These are phyloP conservation scores for Cyanoramphus novaezelandiae DNA, from an alignment of 2,113 vertebrate species.

Conservation along the genomic window DNA sequence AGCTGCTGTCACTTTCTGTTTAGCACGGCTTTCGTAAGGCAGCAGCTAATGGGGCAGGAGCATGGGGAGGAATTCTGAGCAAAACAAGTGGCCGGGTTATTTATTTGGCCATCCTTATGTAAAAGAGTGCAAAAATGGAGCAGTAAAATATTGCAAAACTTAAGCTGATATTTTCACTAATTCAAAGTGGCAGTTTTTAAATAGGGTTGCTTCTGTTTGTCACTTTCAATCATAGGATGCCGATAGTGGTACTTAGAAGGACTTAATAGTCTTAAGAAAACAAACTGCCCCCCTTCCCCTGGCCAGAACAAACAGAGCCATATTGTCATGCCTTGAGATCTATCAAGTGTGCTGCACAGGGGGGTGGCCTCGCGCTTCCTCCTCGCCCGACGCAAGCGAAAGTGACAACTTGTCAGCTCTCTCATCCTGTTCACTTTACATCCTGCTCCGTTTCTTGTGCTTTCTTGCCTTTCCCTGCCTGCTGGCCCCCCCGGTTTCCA, in stretches of 20 bases:
- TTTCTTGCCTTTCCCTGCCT: slow-evolving; percentile 49
- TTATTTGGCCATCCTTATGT: slow-evolving; percentile 41
- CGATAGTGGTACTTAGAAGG: slow-evolving; percentile 72
- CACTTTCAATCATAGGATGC: slow-evolving; percentile 78
- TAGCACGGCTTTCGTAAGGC: slow-evolving; percentile 49
- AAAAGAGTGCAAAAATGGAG: slow-evolving; percentile 58
- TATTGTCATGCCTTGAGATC: slow-evolving; percentile 66
- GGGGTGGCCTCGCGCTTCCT: neutral
- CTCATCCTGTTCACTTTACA: slow-evolving; percentile 66
- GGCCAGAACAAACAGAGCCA: slow-evolving; percentile 56
- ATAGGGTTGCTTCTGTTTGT: slow-evolving; percentile 74
- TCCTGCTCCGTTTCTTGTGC: slow-evolving; percentile 6
- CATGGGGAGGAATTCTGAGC: slow-evolving; percentile 63
- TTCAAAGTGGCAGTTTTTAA: slow-evolving; percentile 78
- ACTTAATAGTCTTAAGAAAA: slow-evolving; percentile 79
- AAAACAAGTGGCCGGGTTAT: neutral
- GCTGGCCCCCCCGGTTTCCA: neutral
- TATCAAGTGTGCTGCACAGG: slow-evolving; percentile 1
- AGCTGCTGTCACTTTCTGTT: slow-evolving; percentile 71
- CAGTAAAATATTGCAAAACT: slow-evolving; percentile 66
- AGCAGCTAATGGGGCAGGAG: slow-evolving; percentile 74
- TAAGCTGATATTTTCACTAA: slow-evolving; percentile 72
- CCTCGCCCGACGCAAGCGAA: slow-evolving; percentile 5
- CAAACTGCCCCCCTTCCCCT: slow-evolving; percentile 45
- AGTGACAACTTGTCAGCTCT: slow-evolving; percentile 68